A percentile compares a stretch with the other conserved stretches of the same genome.
Conservation (phyloP, 2,888 invertebrate genomes). For the Hermaeophaga mercurialis region DNA sequence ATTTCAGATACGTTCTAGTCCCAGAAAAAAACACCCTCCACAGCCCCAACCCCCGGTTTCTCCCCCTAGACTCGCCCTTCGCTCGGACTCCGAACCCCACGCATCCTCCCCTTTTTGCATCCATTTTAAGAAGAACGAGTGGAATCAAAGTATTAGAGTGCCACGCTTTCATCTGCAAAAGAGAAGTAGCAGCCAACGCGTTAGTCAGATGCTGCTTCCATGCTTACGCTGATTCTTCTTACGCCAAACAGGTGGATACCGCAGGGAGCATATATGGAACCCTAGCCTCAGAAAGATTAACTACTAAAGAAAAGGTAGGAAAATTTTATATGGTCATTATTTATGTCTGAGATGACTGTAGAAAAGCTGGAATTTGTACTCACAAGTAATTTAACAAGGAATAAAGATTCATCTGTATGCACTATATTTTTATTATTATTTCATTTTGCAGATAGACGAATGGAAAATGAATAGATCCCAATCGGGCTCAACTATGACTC, state of each 20-base stretch:
- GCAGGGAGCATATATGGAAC: slow-evolving; percentile 58
- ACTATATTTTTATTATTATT: too few relatives aligned
- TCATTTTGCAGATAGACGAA: slow-evolving; percentile 59
- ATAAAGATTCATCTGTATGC: too few relatives aligned
- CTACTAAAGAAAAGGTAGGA: slow-evolving; percentile 57
- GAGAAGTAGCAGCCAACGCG: slow-evolving; percentile 96
- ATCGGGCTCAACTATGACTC: slow-evolving; percentile 65
- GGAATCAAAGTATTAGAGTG: slow-evolving; percentile 98
- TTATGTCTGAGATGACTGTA: too few relatives aligned
- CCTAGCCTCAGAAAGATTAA: slow-evolving; percentile 52
- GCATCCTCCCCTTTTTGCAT: slow-evolving; percentile 96
- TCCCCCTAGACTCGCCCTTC: slow-evolving; percentile 95
- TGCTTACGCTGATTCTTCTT: slow-evolving; percentile 95
- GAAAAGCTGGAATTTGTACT: too few relatives aligned
- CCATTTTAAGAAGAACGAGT: slow-evolving; percentile 91
- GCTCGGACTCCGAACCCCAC: slow-evolving; percentile 89
- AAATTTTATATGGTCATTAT: too few relatives aligned
- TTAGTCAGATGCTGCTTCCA: slow-evolving; percentile 97
- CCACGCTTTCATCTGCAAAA: slow-evolving; percentile 97
- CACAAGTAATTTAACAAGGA: too few relatives aligned
- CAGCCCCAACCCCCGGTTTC: slow-evolving; percentile 80
- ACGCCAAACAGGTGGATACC: slow-evolving; percentile 80
- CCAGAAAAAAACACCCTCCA: slow-evolving; percentile 59
- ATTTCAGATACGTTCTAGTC: slow-evolving; percentile 58
- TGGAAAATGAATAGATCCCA: slow-evolving; percentile 63